Evolutionary conservation across 2,888 invertebrate species (phyloP).

Genomic region (Hedya salicella): DNA sequence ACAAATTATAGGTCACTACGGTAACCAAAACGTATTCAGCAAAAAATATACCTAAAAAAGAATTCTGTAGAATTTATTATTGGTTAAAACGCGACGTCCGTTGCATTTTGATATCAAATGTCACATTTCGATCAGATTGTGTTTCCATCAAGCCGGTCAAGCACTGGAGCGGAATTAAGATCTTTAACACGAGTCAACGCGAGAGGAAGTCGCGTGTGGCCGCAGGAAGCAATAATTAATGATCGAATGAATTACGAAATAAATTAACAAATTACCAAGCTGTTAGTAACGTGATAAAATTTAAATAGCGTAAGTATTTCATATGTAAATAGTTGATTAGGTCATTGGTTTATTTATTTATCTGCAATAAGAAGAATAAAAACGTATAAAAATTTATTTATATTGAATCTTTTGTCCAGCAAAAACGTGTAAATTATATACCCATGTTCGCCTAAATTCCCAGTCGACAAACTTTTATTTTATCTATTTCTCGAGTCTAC

Average conservation of each 20-base stretch:
- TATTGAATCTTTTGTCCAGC: no score
- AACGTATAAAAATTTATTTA: no score
- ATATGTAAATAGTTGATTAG: no score
- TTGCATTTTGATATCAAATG: conserved; percentile 66
- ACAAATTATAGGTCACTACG: background rate
- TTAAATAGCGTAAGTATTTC: no score
- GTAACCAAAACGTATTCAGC: background rate
- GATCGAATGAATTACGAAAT: conserved; percentile 13
- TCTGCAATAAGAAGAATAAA: no score
- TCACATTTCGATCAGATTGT: conserved; percentile 69
- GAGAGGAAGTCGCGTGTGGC: conserved; percentile 48
- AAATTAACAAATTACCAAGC: conserved; percentile 17
- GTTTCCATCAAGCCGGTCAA: conserved; percentile 60
- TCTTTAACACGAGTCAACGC: conserved; percentile 62
- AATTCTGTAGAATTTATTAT: background rate
- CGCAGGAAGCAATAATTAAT: conserved; percentile 47
- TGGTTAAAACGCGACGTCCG: conserved; percentile 57
- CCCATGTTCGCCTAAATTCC: no score
- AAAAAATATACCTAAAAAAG: conserved; percentile 3
- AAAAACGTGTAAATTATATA: no score
- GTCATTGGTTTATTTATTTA: no score
- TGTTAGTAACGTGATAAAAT: background rate
- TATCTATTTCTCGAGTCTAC: no score
- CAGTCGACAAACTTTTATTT: no score
- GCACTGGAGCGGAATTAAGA: conserved; percentile 67